Percentiles rank a stretch among this genome's conserved stretches.
phyloP scores from a whole-genome alignment of 1,140 invertebrate genomes.

The Leptinotarsa undecemlineata region DNA sequence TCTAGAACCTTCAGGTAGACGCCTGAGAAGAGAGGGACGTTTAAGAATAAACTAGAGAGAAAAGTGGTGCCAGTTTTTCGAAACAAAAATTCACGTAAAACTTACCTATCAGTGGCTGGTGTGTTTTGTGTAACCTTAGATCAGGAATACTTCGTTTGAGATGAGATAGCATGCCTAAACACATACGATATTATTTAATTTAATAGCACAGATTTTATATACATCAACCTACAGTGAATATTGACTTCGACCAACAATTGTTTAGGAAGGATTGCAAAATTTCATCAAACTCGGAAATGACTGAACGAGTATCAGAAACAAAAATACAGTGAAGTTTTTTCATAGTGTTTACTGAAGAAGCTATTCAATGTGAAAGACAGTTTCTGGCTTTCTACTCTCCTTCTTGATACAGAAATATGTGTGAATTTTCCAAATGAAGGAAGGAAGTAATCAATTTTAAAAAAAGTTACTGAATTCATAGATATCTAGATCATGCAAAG shows the following conservation, averaged over 20 bases:
- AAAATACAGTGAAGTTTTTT: neutral
- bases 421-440: no score
- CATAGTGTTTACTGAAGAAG: no score
- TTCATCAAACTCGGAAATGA: neutral
- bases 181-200: conserved; percentile 42
- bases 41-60: neutral
- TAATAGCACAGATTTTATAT: conserved; percentile 24
- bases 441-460: no score
- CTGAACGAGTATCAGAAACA: neutral
- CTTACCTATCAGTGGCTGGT: conserved; percentile 66
- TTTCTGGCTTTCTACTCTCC: no score
- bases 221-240: neutral
- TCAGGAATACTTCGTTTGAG: conserved; percentile 85
- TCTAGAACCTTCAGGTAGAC: neutral
- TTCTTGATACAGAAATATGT: no score
- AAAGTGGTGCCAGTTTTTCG: conserved; percentile 16
- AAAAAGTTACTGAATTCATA: no score
- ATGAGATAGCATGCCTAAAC: conserved; percentile 81
- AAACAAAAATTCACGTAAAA: conserved; percentile 37
- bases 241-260: neutral
- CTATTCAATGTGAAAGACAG: no score
- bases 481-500: no score
- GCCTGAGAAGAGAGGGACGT: no score
- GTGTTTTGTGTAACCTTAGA: conserved; percentile 75
- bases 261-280: neutral